Conservation (phyloP, 2,888 invertebrate species). For the Octonoba sinensis region DNA sequence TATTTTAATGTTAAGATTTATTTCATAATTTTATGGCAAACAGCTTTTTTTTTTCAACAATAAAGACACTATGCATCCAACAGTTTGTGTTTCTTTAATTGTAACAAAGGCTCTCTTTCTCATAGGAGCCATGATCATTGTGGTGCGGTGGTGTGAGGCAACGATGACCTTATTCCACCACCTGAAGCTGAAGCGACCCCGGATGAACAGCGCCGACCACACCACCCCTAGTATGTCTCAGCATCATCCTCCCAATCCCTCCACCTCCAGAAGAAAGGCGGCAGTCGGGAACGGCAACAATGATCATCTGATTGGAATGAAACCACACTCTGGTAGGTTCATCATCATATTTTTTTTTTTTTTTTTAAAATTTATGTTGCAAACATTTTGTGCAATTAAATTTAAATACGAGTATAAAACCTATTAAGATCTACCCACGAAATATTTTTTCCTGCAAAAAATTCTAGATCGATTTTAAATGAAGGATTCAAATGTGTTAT, state of each 20-base stretch:
- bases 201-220: slow-evolving; percentile 61
- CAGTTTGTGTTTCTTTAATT: too few relatives aligned
- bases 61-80: too few relatives aligned
- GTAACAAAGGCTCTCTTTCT: not conserved
- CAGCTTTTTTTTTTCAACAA: too few relatives aligned
- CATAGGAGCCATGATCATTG: slow-evolving; percentile 62
- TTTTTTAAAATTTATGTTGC: not conserved
- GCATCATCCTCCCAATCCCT: slow-evolving; percentile 30
- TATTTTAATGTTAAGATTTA: too few relatives aligned
- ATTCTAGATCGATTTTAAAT: too few relatives aligned
- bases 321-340: not conserved
- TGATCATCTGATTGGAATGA: slow-evolving; percentile 18
- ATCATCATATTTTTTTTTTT: not conserved
- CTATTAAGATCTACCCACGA: too few relatives aligned
- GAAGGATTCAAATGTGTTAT: too few relatives aligned
- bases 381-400: too few relatives aligned
- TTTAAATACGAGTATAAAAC: too few relatives aligned
- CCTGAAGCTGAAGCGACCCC: slow-evolving; percentile 65
- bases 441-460: too few relatives aligned
- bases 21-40: too few relatives aligned
- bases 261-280: slow-evolving; percentile 25
- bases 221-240: slow-evolving; percentile 39
- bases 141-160: slow-evolving; percentile 57
- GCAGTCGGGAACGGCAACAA: slow-evolving; percentile 32
- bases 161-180: slow-evolving; percentile 65